phyloP scores from a whole-genome alignment of 1,140 invertebrate genomes.

The Rhopalosiphum padi region DNA sequence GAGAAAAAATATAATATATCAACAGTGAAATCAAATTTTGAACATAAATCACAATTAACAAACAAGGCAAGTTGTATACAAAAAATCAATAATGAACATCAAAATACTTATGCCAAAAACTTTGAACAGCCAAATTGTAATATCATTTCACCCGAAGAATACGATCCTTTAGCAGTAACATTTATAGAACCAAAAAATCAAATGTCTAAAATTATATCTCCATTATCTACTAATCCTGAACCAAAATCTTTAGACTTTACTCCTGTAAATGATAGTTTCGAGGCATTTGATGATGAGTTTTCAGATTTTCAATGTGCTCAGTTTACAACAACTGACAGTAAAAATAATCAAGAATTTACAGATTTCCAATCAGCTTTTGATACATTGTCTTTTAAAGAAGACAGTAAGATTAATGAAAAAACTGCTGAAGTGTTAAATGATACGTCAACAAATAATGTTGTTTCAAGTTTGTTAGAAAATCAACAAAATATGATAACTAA shows the following conservation, averaged over 20 bases:
- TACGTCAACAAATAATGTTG: neutral
- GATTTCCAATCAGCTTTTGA: slow-evolving; percentile 60
- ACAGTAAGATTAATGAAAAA: slow-evolving; percentile 1
- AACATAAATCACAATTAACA: neutral
- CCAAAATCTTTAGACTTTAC: slow-evolving; percentile 55
- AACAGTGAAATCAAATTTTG: slow-evolving; percentile 43
- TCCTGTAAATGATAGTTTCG: slow-evolving; percentile 39
- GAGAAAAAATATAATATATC: slow-evolving; percentile 48
- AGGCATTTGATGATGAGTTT: slow-evolving; percentile 61
- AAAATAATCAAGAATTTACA: slow-evolving; percentile 59
- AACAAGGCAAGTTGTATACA: neutral
- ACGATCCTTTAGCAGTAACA: slow-evolving; percentile 36
- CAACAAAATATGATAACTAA: slow-evolving; percentile 36
- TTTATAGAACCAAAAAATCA: slow-evolving; percentile 47
- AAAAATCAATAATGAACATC: slow-evolving; percentile 31
- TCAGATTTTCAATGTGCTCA: slow-evolving; percentile 62
- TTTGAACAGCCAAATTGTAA: neutral
- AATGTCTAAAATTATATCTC: slow-evolving; percentile 8
- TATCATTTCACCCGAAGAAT: slow-evolving; percentile 12
- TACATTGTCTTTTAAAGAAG: neutral
- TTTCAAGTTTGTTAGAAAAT: slow-evolving; percentile 11
- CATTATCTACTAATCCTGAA: slow-evolving; percentile 38
- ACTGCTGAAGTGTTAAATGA: neutral
- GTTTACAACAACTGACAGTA: slow-evolving; percentile 54
- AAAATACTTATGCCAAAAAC: slow-evolving; percentile 19